These are phyloP conservation scores for Diorhabda sublineata DNA, from an alignment of 1,140 invertebrate species.

Conservation along the genomic window DNA sequence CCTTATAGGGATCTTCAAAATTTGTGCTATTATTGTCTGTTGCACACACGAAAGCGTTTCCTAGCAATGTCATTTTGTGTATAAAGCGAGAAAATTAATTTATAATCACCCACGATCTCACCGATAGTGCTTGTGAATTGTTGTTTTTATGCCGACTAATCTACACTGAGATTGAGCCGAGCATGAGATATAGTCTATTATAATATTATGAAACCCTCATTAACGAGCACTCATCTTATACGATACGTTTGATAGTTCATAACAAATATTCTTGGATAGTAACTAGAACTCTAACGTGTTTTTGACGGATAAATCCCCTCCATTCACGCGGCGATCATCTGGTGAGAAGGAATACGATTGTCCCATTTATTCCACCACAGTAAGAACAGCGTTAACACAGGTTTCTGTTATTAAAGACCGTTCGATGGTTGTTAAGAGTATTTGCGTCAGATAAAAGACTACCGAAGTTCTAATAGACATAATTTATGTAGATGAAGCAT, in stretches of 20 bases:
- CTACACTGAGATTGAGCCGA: slow-evolving; percentile 48
- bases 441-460: no score
- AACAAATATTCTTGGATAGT: slow-evolving; percentile 10
- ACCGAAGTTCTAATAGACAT: no score
- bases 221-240: slow-evolving; percentile 25
- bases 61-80: slow-evolving; percentile 30
- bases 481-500: no score
- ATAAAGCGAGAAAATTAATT: slow-evolving; percentile 10
- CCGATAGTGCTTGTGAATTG: slow-evolving; percentile 4
- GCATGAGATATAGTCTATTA: slow-evolving; percentile 23
- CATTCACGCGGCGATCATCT: neutral
- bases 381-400: neutral
- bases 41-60: slow-evolving; percentile 32
- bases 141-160: slow-evolving; percentile 41
- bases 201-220: slow-evolving; percentile 19
- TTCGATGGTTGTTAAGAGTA: no score
- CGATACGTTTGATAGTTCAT: slow-evolving; percentile 8
- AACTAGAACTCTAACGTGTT: slow-evolving; percentile 9
- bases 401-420: no score
- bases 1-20: slow-evolving; percentile 21
- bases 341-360: neutral
- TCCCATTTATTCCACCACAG: slow-evolving; percentile 13
- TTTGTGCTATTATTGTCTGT: slow-evolving; percentile 29
- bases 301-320: slow-evolving; percentile 15
- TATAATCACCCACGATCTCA: neutral